Evolutionary conservation across 2,888 invertebrate species (phyloP).

Genomic region (Rhingia campestris): DNA sequence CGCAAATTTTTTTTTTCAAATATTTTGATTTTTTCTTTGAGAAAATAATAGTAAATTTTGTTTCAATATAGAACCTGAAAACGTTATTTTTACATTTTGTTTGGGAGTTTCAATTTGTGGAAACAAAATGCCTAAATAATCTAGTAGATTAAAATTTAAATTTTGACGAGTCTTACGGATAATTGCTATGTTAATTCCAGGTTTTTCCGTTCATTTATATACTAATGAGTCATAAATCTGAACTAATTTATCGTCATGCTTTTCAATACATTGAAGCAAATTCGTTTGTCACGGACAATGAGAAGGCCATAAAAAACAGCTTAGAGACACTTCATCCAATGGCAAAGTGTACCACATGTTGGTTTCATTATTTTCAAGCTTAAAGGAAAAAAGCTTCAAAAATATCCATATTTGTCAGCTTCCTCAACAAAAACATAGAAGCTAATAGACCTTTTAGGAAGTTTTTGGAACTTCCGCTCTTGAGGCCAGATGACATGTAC

Average conservation of each 20-base stretch:
- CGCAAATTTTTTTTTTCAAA: too few relatives aligned
- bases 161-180: background rate
- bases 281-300: slow-evolving; percentile 1
- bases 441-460: slow-evolving; percentile 8
- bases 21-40: too few relatives aligned
- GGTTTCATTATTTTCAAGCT: slow-evolving; percentile 23
- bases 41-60: too few relatives aligned
- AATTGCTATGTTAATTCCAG: too few relatives aligned
- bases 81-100: background rate
- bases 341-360: slow-evolving; percentile 20
- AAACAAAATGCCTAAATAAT: slow-evolving; percentile 1
- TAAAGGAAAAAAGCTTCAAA: slow-evolving; percentile 16
- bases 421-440: slow-evolving; percentile 11
- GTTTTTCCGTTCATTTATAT: too few relatives aligned
- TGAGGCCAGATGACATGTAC: slow-evolving; percentile 19
- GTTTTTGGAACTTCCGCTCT: slow-evolving; percentile 23
- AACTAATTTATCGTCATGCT: too few relatives aligned
- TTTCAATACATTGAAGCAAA: background rate
- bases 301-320: slow-evolving; percentile 11
- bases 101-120: slow-evolving; percentile 9
- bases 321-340: slow-evolving; percentile 10
- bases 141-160: background rate
- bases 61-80: too few relatives aligned
- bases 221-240: too few relatives aligned
- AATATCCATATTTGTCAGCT: slow-evolving; percentile 7